phyloP scores from a whole-genome alignment of 1,140 invertebrate species.

The Gyrodactylus salaris region DNA sequence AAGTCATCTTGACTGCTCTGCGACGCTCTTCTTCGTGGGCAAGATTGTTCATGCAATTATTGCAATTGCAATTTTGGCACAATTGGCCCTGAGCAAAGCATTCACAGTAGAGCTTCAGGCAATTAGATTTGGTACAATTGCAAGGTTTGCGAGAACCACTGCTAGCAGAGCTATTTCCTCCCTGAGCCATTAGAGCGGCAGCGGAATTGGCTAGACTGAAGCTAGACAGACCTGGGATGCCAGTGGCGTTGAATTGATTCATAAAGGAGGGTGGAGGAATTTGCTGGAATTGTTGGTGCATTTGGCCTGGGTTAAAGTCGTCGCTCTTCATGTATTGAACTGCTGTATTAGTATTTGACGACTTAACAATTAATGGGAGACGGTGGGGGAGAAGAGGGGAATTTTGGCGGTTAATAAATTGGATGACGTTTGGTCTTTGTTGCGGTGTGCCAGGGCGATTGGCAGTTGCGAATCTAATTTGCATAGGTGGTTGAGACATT shows the following conservation, averaged over 20 bases:
- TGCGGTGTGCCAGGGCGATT: neutral
- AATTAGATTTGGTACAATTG: slow-evolving; percentile 95
- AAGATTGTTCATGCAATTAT: slow-evolving; percentile 81
- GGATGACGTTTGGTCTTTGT: neutral
- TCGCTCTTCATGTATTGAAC: neutral
- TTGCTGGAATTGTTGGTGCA: neutral
- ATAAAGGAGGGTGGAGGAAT: neutral
- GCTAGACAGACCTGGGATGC: neutral
- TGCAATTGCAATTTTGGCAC: slow-evolving; percentile 86
- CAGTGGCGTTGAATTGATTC: no score
- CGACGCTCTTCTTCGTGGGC: slow-evolving; percentile 73
- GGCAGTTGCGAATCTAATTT: neutral
- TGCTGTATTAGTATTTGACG: neutral
- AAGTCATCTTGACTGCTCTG: slow-evolving; percentile 53
- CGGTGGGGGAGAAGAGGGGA: neutral
- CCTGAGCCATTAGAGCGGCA: neutral
- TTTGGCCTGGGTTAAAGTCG: no score
- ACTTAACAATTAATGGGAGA: neutral
- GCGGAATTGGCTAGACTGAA: neutral
- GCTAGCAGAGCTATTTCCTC: neutral
- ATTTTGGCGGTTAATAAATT: neutral
- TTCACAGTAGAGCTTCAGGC: slow-evolving; percentile 79
- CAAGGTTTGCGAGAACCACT: slow-evolving; percentile 42
- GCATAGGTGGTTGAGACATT: neutral
- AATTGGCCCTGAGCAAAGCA: slow-evolving; percentile 99